These are phyloP conservation scores for Heliconius hewitsoni DNA, from an alignment of 1,140 invertebrate genomes.

Conservation along the genomic window DNA sequence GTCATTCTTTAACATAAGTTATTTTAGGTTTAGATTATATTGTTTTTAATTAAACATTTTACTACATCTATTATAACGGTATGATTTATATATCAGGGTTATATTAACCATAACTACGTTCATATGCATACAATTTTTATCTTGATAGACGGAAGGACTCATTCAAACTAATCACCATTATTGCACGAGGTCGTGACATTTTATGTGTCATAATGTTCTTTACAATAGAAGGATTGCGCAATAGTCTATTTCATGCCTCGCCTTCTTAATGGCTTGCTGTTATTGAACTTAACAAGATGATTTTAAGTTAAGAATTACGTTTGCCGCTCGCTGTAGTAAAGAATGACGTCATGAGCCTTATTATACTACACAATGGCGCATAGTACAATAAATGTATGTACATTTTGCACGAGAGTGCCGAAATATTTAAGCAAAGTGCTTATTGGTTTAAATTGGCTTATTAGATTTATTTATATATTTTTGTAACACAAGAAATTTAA, in stretches of 20 bases:
- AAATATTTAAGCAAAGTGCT: no score
- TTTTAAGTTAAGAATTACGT: neutral
- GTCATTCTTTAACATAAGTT: no score
- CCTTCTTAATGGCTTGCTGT: constrained; percentile 55
- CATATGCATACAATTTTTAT: neutral
- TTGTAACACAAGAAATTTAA: no score
- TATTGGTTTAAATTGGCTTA: no score
- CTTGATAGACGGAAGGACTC: constrained; percentile 11
- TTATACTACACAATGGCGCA: neutral
- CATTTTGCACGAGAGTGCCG: neutral
- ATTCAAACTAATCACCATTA: constrained; percentile 21
- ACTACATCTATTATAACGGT: no score
- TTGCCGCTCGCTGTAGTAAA: neutral
- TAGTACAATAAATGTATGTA: neutral
- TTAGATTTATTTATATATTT: no score
- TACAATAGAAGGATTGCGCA: constrained; percentile 60
- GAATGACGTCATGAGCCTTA: neutral
- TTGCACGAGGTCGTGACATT: constrained; percentile 49
- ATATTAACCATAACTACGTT: neutral
- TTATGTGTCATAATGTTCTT: constrained; percentile 47
- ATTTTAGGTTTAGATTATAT: no score
- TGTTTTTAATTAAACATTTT: no score
- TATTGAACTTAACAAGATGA: constrained; percentile 62
- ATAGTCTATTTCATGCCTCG: constrained; percentile 57
- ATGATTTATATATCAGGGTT: no score